These are phyloP conservation scores for Xenopus borealis DNA, from an alignment of 2,113 vertebrate species.

Conservation along the genomic window DNA sequence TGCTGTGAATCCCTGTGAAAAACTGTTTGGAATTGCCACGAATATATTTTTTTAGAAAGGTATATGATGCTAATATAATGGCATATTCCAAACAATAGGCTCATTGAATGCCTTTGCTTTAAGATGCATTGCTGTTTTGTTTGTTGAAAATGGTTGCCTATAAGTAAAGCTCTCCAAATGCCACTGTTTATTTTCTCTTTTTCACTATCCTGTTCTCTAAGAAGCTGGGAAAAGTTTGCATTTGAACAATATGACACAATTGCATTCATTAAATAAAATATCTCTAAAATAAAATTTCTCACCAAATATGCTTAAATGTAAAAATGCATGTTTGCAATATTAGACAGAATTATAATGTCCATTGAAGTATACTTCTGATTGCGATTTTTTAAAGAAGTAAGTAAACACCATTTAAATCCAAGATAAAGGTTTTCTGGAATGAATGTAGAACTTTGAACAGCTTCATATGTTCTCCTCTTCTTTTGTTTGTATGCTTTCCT, in stretches of 20 bases:
- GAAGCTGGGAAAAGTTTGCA: slow-evolving; percentile 33
- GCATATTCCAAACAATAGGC: slow-evolving; percentile 4
- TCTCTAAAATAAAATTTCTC: too few species aligned
- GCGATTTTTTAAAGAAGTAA: too few species aligned
- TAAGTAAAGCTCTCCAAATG: not conserved
- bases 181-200: slow-evolving; percentile 35
- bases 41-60: too few species aligned
- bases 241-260: not conserved
- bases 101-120: not conserved
- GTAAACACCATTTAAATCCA: not conserved
- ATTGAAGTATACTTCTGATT: too few species aligned
- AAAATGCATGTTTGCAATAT: too few species aligned
- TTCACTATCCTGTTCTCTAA: slow-evolving; percentile 28
- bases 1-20: slow-evolving; percentile 15
- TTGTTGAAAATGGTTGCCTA: not conserved
- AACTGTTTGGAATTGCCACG: slow-evolving; percentile 11
- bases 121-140: not conserved
- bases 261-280: too few species aligned
- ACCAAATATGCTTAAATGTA: too few species aligned
- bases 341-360: too few species aligned
- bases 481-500: slow-evolving; percentile 62
- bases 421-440: slow-evolving; percentile 18
- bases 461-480: slow-evolving; percentile 56
- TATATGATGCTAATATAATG: too few species aligned
- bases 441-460: slow-evolving; percentile 44